These are phyloP conservation scores for Monoplex corrugatus DNA, from an alignment of 2,888 invertebrate species.

Conservation along the genomic window DNA sequence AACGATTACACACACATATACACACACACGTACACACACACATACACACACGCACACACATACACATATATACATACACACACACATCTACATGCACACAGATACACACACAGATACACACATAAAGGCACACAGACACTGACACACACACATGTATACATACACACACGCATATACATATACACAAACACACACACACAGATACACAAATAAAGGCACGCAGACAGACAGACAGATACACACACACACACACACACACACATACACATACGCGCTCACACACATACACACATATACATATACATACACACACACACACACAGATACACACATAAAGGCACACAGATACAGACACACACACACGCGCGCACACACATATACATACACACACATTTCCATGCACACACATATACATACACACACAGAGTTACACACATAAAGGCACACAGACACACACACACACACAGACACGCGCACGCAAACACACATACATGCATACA, in stretches of 20 bases:
- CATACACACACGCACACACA: slow-evolving; percentile 10
- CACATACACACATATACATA: background rate
- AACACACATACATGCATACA: background rate
- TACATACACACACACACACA: background rate
- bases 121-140: background rate
- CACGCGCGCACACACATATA: background rate
- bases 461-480: background rate
- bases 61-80: background rate
- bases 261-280: background rate
- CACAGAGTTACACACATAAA: background rate
- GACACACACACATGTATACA: background rate
- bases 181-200: background rate
- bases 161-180: background rate
- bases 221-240: background rate
- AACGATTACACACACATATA: too few species aligned
- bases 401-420: background rate
- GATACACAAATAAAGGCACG: background rate
- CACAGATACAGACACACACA: slow-evolving; percentile 12
- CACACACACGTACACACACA: background rate
- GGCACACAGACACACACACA: background rate
- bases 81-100: background rate
- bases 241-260: slow-evolving; percentile 21
- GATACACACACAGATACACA: background rate
- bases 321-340: background rate
- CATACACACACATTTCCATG: background rate